A percentile compares a stretch with the other conserved stretches of the same genome.
These are phyloP conservation scores for Podabrus alpinus DNA, from an alignment of 2,888 invertebrate species.

Conservation along the genomic window DNA sequence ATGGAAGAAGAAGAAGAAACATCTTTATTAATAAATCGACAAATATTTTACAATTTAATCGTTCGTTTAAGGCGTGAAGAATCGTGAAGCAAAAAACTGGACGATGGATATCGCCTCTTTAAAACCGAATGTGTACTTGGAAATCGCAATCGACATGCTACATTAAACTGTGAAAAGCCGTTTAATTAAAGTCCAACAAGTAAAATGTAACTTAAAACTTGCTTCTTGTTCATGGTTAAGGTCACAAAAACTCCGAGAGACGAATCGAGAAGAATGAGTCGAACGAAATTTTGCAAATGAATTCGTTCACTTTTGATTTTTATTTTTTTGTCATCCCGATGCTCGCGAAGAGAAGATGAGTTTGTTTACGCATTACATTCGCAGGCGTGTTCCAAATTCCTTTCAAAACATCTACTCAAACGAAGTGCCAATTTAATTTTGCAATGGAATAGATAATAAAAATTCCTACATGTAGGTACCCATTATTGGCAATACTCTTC, in stretches of 20 bases:
- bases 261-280: neutral
- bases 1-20: neutral
- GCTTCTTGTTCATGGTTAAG: slow-evolving; percentile 15
- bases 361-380: neutral
- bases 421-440: neutral
- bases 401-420: neutral
- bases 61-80: neutral
- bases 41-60: neutral
- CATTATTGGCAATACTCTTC: neutral
- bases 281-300: neutral
- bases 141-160: slow-evolving; percentile 8
- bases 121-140: neutral
- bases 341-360: neutral
- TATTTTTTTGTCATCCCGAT: neutral
- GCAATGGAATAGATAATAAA: neutral
- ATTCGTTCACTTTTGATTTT: neutral
- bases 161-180: slow-evolving; percentile 10
- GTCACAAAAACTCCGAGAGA: slow-evolving; percentile 4
- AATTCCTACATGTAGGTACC: neutral
- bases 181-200: slow-evolving; percentile 13
- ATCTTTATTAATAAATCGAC: neutral
- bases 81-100: neutral
- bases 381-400: neutral
- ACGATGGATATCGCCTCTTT: neutral
- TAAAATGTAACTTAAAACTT: slow-evolving; percentile 5